Base-by-base conservation (phyloP, 1,140 invertebrate genomes). In the Pectinophora gossypiella region DNA sequence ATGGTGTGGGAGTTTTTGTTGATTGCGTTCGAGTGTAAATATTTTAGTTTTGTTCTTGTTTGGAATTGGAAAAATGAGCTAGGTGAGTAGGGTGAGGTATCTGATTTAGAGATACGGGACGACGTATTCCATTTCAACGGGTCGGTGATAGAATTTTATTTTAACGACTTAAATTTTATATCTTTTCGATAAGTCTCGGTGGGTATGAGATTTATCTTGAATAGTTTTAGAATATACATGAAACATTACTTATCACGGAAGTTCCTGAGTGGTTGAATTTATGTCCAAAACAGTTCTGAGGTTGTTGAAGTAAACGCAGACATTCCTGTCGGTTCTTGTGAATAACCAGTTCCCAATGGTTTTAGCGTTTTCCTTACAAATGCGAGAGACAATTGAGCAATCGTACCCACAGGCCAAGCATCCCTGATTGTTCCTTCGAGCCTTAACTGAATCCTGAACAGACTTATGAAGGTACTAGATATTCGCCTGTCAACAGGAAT, bases 1-100 rank as follows among this genome's bases (percentile, higher is more conserved):
- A 68, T 72, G 68, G 64, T 78, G 77, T 81, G 74, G 72, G 79
- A 83, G 80, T 76, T 76, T 81, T 78, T 73, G 75, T 79, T 73
- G 73, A 72, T 72, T 72, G 67, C 61, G 51, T 68, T 70, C 56
- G 60, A 76, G 68, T 76, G 68, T 76, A 78, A 79, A 79, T 79
- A 75, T 77, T 76, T 69, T 78, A 59, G 59, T 69, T 66, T 68
- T 68, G 59, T 60, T 71, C 58, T 62, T 57, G 46, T 62, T 54
- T 44, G 18, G 35, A 44, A 13, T 45, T 43, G 35, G 36, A 56
- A 48, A 48, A 54, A 60, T 42, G 54, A 18, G 23, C 19, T 40
- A 40, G 36, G 16, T 15, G 36, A 40, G 15, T 40, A n/a, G 10
- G 22, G 22, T 13, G 36, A 6, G 36, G 36, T 40, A 40, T 40